Evolutionary conservation across 2,113 vertebrate genomes (phyloP).

Genomic region (Vidua macroura): DNA sequence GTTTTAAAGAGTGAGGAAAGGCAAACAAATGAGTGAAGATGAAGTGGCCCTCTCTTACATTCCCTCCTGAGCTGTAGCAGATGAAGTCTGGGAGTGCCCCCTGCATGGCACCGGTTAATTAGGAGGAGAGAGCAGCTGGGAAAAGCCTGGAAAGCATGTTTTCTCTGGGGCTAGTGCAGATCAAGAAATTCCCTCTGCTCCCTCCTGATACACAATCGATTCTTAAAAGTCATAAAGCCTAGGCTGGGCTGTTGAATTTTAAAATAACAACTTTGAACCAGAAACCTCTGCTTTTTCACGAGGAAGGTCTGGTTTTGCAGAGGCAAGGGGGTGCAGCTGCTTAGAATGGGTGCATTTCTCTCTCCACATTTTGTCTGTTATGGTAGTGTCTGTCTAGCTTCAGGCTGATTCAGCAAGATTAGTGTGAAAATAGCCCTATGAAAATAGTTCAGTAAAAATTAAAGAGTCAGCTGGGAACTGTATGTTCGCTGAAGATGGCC

Average conservation of each 20-base stretch:
- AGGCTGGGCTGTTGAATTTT: not conserved
- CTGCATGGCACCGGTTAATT: accelerated
- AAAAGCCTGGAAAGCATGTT: not conserved
- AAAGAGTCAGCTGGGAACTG: not conserved
- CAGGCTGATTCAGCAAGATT: not conserved
- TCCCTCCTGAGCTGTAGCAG: not conserved
- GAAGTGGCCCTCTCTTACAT: not conserved
- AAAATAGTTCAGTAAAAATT: not conserved
- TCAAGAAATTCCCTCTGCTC: not conserved
- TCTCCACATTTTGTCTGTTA: accelerated
- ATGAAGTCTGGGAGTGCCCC: not conserved
- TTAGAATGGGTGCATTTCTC: not conserved
- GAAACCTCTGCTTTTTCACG: not conserved
- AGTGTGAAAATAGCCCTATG: not conserved
- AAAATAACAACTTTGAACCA: not conserved
- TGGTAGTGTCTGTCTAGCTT: not conserved
- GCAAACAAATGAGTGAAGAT: not conserved
- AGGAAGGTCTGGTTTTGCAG: not conserved
- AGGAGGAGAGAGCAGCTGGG: not conserved
- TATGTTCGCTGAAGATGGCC: not conserved
- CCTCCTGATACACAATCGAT: not conserved
- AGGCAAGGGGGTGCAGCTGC: not conserved
- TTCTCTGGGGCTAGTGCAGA: not conserved
- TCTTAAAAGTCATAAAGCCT: not conserved
- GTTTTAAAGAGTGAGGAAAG: not conserved